Base-by-base conservation (phyloP, 2,888 invertebrate species). In the Dicyrtoma fusca region DNA sequence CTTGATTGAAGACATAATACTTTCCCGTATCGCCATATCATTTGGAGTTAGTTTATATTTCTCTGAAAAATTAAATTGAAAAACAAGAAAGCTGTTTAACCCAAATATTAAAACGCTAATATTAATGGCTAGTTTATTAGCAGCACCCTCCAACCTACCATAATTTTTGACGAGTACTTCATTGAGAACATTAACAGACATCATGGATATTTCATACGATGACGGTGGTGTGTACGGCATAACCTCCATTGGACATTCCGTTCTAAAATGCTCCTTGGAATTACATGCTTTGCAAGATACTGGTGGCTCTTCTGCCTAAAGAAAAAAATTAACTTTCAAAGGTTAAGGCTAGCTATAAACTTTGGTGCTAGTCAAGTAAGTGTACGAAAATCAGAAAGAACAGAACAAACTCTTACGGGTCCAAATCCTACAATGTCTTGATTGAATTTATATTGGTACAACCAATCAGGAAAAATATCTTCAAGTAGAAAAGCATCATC, bases 381-480 rank as follows among this genome's bases (percentile, higher is more conserved):
- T 49, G 3, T 49, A 49, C 14, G 11, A 49, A 17, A 49, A 49
- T 17, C 11, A 19, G 11, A 49, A 49, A 17, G 3, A 14, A 13
- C 19, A 17, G 11, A 49, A 49, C 45, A 45, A 45, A 45, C 8
- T 45, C 19, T 49, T 49, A 49, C 49, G 11, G n/a, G 11, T 13
- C n/a, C 34, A 61, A 79, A 80, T 19, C 77, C 79, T 23, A 82
- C 81, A n/a, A 79, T 80, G 0, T 82, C 74, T 51, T 79, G 74
- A 17, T 81, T 74, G 77, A 85, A 84, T 14, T 73, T 69, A 74
- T 82, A 83, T 10, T 61, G 23, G 45, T 81, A 78, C 42, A 82
- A 78, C 1, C 77, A 73, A 17, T 69, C 73, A 10, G 72, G 77
- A 42, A 82, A 73, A n/a, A 74, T 57, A 21, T 69, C 69, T 19